Base-by-base conservation (phyloP, 2,113 vertebrate genomes). In the Fregata magnificens region DNA sequence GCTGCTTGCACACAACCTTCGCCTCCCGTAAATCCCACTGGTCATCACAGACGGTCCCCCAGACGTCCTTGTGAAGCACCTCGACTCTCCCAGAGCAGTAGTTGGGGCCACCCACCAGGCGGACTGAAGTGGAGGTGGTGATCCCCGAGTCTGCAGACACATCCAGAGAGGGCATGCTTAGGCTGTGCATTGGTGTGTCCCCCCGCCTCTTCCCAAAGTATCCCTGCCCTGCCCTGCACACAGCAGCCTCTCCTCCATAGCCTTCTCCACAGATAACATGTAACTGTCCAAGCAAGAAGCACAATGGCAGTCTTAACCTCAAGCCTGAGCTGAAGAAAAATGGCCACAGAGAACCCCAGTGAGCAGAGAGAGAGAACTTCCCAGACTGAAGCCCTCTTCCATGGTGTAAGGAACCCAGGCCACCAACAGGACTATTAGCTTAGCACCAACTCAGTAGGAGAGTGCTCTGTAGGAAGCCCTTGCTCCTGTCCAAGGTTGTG, bases 41-140 rank as follows among this genome's bases (percentile, higher is more conserved):
- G 49, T 98, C 96, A 2, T 97, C 85, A 3, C 93, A 7, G 93
- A 97, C 21, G 2, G 91, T 93, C 71, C 99, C 99, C 99, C 99
- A 99, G 22, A 97, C 88, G 14, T 82, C 97, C 1, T 99, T 93
- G 56, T 99, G 97, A 47, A 96, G 95, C 90, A 99, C 98, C 97
- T 99, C 99, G 70, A 99, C 98, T 45, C 99, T 98, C 2, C 99
- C 99, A 65, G 98, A 98, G 84, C 99, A 99, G 34, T 59, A 93
- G 83, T 67, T 98, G 0, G 88, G 95, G 28, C 99, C 99, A 34
- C 98, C 98, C 73, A 99, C 98, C 93, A 99, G 97, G 94, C 97
- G 98, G n/a, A 99, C 98, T 22, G 96, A 95, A 98, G 97, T n/a
- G 61, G 96, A 92, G 69, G 95, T 13, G 7, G 86, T 84, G 72